Evolutionary conservation across 1,140 invertebrate genomes (phyloP).

Genomic region (Drosophila sturtevanti): DNA sequence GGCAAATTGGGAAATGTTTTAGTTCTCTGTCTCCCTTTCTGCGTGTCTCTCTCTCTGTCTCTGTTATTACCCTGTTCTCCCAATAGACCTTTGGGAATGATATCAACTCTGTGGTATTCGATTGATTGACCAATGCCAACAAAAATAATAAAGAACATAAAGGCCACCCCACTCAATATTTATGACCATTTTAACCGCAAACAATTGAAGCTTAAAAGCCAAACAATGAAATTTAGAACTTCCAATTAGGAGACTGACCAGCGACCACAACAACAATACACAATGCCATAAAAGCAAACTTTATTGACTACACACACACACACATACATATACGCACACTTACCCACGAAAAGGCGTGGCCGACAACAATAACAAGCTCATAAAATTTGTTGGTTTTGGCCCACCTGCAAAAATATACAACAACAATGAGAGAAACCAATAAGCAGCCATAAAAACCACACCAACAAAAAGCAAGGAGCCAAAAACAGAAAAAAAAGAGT

Average conservation of each 20-base stretch:
- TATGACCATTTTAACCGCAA: conserved; percentile 73
- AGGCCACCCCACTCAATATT: conserved; percentile 57
- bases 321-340: not conserved
- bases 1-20: conserved; percentile 48
- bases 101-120: conserved; percentile 14
- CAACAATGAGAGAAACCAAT: conserved; percentile 48
- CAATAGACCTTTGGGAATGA: not conserved
- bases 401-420: conserved; percentile 44
- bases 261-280: conserved; percentile 36
- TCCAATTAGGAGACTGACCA: conserved; percentile 71
- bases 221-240: conserved; percentile 79
- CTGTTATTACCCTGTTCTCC: not conserved
- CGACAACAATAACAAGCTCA: conserved; percentile 73
- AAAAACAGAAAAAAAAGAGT: conserved; percentile 33
- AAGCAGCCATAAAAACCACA: conserved; percentile 52
- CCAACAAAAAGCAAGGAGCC: conserved; percentile 10
- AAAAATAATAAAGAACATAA: conserved; percentile 33
- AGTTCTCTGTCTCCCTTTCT: not conserved
- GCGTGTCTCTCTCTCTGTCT: not conserved
- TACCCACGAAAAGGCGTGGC: conserved; percentile 46
- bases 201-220: conserved; percentile 79
- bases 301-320: conserved; percentile 34
- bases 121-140: conserved; percentile 53
- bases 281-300: conserved; percentile 57
- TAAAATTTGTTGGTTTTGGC: conserved; percentile 53